Conservation (phyloP, 2,888 invertebrate genomes). For the Philereme transversata region DNA sequence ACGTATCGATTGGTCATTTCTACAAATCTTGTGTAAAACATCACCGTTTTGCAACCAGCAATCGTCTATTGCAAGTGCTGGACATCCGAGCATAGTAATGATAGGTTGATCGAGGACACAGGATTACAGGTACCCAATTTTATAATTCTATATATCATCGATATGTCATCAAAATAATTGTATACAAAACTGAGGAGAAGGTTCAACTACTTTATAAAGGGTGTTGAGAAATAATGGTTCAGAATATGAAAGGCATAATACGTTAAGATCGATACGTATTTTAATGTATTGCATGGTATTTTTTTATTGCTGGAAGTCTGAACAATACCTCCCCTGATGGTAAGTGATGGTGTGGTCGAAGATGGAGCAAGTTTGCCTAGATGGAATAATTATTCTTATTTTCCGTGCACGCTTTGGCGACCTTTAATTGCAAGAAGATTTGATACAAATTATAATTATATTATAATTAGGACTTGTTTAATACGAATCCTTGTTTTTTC, state of each 20-base stretch:
- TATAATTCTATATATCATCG: background rate
- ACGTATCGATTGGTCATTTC: slow-evolving; percentile 19
- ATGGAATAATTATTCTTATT: too few species aligned
- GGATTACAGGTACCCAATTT: slow-evolving; percentile 4
- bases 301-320: too few species aligned
- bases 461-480: too few species aligned
- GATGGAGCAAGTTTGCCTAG: too few species aligned
- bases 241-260: background rate
- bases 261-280: too few species aligned
- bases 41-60: slow-evolving; percentile 9
- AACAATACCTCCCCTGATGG: too few species aligned
- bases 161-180: slow-evolving; percentile 3
- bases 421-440: too few species aligned
- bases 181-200: background rate
- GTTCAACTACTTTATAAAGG: background rate
- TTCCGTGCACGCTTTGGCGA: too few species aligned
- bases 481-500: too few species aligned
- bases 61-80: slow-evolving; percentile 1
- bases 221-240: background rate
- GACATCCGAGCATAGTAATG: slow-evolving; percentile 14
- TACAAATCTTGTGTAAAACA: slow-evolving; percentile 19
- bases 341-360: too few species aligned
- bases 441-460: too few species aligned
- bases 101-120: slow-evolving; percentile 14
- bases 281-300: too few species aligned